These are phyloP conservation scores for Setophaga kirtlandii DNA, from an alignment of 2,113 vertebrate species.

Conservation along the genomic window DNA sequence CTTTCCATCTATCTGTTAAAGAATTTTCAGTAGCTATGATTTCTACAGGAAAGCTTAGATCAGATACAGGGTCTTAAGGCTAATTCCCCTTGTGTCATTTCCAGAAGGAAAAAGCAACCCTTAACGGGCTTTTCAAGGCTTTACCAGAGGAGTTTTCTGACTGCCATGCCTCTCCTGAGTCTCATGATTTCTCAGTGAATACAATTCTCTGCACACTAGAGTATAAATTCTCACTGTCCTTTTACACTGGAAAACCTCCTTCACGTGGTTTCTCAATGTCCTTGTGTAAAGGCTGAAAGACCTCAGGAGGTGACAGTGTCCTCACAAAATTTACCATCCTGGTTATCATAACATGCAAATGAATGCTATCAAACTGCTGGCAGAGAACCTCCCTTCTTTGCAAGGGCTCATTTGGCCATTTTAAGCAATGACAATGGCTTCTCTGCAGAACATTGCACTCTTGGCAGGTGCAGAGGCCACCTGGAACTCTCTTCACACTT, in stretches of 20 bases:
- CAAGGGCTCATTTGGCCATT: neutral
- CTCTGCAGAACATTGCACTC: neutral
- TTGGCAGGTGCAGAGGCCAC: neutral
- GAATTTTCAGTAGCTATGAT: neutral
- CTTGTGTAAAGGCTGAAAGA: neutral
- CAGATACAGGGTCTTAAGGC: neutral
- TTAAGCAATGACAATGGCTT: neutral
- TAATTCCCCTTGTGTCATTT: neutral
- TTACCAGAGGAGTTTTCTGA: neutral
- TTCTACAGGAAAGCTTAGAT: neutral
- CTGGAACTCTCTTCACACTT: neutral
- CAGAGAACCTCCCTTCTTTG: neutral
- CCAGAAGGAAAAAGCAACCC: neutral
- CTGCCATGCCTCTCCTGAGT: neutral
- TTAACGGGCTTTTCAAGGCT: neutral
- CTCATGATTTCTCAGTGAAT: neutral
- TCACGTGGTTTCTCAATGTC: neutral
- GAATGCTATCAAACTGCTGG: neutral
- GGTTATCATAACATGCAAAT: neutral
- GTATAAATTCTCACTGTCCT: neutral
- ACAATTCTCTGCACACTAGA: neutral
- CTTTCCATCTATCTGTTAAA: neutral
- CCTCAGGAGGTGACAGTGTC: neutral
- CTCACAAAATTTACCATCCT: neutral
- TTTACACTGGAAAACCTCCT: neutral